These are phyloP conservation scores for Apodemia mormo DNA, from an alignment of 2,888 invertebrate species.

Conservation along the genomic window DNA sequence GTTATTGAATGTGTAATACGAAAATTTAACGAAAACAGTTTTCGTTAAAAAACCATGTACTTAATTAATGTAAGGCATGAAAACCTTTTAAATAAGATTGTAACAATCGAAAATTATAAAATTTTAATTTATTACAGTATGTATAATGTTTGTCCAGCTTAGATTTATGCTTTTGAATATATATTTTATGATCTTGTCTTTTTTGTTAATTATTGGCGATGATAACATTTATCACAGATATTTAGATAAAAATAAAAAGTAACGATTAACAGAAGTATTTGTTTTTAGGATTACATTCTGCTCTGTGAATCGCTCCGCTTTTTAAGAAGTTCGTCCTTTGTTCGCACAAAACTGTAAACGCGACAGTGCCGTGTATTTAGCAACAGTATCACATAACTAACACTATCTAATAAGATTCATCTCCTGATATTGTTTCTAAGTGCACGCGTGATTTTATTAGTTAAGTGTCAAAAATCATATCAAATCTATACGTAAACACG, in stretches of 20 bases:
- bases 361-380: conserved; percentile 25
- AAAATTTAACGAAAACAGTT: neutral
- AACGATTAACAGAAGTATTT: no score
- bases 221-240: no score
- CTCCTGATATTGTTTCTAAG: conserved; percentile 20
- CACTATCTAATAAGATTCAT: conserved; percentile 24
- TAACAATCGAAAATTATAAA: no score
- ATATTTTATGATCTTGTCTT: no score
- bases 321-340: neutral
- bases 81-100: no score
- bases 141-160: no score
- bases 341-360: conserved; percentile 14
- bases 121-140: no score
- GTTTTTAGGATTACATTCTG: neutral
- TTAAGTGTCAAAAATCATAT: conserved; percentile 66
- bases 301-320: neutral
- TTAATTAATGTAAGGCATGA: neutral
- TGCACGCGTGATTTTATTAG: conserved; percentile 43
- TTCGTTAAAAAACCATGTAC: neutral
- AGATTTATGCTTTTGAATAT: no score
- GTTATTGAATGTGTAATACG: neutral
- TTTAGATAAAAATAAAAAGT: no score
- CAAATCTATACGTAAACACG: conserved; percentile 76
- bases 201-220: no score
- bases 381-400: conserved; percentile 22